These are phyloP conservation scores for Catharus ustulatus DNA, from an alignment of 2,797 vertebrate genomes.

Conservation along the genomic window DNA sequence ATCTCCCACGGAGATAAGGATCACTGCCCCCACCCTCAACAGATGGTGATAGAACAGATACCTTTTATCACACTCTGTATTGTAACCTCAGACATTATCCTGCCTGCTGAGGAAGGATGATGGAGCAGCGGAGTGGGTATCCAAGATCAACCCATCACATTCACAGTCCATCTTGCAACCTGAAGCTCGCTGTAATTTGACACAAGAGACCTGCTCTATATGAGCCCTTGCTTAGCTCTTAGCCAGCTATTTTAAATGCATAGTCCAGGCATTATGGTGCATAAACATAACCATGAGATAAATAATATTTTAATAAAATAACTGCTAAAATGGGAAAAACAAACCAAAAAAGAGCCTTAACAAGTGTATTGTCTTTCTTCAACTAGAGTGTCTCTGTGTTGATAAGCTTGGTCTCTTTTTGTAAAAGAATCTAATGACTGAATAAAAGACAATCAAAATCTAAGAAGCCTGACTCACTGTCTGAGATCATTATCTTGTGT, in stretches of 20 bases:
- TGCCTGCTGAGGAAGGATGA: not conserved
- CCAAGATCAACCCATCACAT: not conserved
- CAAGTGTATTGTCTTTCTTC: not conserved
- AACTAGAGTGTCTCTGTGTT: not conserved
- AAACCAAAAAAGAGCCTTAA: not conserved
- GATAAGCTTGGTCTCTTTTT: not conserved
- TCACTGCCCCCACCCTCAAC: too few relatives aligned
- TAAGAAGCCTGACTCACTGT: not conserved
- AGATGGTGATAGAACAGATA: too few relatives aligned
- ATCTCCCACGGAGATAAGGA: too few relatives aligned
- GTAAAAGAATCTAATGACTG: not conserved
- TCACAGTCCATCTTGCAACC: not conserved
- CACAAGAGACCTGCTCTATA: not conserved
- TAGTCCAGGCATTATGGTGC: not conserved
- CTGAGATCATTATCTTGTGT: not conserved
- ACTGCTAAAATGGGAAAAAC: not conserved
- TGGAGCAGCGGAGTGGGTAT: not conserved
- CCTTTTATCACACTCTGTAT: too few relatives aligned
- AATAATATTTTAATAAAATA: not conserved
- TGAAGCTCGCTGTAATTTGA: not conserved
- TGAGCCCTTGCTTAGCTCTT: not conserved
- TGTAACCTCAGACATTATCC: too few relatives aligned
- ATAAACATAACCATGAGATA: not conserved
- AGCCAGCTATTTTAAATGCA: not conserved
- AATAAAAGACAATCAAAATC: not conserved